Evolutionary conservation across 2,113 vertebrate genomes (phyloP).

Genomic region (Pimephales promelas): DNA sequence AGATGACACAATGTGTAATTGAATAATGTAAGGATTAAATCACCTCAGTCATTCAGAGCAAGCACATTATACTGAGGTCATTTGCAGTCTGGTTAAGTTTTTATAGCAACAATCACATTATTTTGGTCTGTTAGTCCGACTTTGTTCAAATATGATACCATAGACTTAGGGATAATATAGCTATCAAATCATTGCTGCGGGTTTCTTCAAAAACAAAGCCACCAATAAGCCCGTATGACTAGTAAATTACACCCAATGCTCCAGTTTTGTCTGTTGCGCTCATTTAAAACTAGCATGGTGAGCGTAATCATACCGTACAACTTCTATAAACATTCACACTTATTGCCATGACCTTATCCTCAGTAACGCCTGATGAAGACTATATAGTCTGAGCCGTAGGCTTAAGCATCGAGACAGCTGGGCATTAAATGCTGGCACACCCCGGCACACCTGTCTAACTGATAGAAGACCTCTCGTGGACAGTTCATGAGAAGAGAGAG

Average conservation of each 20-base stretch:
- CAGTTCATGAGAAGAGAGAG: conserved; percentile 30
- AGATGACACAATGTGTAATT: too few species aligned
- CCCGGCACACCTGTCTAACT: conserved; percentile 42
- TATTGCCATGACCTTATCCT: neutral
- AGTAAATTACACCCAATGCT: neutral
- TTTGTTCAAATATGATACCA: neutral
- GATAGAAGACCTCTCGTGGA: neutral
- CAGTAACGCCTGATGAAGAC: conserved; percentile 9
- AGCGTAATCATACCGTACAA: neutral
- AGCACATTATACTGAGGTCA: too few species aligned
- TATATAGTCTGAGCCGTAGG: conserved; percentile 31
- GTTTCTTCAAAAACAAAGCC: neutral
- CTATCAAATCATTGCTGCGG: neutral
- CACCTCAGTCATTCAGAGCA: too few species aligned
- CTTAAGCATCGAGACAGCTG: conserved; percentile 32
- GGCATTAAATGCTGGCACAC: conserved; percentile 43
- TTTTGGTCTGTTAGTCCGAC: too few species aligned
- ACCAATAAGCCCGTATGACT: neutral
- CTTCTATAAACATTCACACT: conserved; percentile 5
- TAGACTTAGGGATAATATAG: neutral
- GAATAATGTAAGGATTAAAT: too few species aligned
- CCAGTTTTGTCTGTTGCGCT: neutral
- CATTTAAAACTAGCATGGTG: neutral
- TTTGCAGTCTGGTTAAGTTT: too few species aligned
- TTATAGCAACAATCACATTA: too few species aligned